Evolutionary conservation across 2,797 vertebrate species (phyloP).

Genomic region (Megalops cyprinoides): DNA sequence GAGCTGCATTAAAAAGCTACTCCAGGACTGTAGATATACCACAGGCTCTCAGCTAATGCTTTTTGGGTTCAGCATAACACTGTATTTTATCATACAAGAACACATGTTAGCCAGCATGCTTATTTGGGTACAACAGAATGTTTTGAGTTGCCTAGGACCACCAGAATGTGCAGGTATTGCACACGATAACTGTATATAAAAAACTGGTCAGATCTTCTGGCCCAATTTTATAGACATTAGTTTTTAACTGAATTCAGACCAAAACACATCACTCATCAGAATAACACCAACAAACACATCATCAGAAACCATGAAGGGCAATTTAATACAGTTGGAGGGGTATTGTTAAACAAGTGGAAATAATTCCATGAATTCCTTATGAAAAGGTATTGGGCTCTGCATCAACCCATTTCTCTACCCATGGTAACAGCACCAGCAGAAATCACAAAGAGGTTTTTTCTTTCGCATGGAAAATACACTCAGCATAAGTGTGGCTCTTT

Average conservation of each 20-base stretch:
- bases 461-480: neutral
- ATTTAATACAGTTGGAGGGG: neutral
- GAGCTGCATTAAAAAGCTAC: neutral
- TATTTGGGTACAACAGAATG: too few relatives aligned
- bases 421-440: conserved; percentile 14
- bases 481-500: neutral
- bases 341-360: conserved; percentile 21
- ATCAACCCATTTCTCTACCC: too few relatives aligned
- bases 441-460: neutral
- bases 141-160: neutral
- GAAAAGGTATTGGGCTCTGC: neutral
- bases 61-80: neutral
- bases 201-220: too few relatives aligned
- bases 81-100: neutral
- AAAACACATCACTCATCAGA: neutral
- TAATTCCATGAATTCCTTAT: neutral
- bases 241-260: neutral
- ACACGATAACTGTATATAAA: too few relatives aligned
- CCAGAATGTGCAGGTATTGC: too few relatives aligned
- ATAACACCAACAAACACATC: too few relatives aligned
- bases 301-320: too few relatives aligned
- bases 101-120: neutral
- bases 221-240: neutral
- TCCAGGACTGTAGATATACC: neutral
- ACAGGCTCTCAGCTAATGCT: neutral